Evolutionary conservation across 2,797 vertebrate genomes (phyloP).

Genomic region (Ctenopoma multispine): DNA sequence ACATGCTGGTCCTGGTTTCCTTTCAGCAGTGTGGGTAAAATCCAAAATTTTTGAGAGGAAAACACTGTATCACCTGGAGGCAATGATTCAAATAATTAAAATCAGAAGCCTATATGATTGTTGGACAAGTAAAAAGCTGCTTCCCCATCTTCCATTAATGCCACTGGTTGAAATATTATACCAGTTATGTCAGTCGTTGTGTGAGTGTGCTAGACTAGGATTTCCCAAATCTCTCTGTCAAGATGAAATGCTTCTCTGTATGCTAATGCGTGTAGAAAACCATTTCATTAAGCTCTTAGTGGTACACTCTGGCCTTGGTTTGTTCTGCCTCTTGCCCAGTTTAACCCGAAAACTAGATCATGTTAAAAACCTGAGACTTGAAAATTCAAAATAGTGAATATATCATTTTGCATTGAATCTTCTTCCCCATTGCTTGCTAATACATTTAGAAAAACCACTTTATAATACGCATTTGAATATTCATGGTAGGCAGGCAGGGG

Average conservation of each 20-base stretch:
- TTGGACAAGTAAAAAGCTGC: background rate
- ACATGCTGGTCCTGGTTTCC: conserved; percentile 14
- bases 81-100: background rate
- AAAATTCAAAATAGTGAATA: conserved; percentile 55
- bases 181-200: conserved; percentile 35
- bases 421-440: conserved; percentile 45
- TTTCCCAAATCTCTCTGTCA: conserved; percentile 12
- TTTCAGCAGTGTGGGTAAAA: conserved; percentile 26
- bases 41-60: conserved; percentile 16
- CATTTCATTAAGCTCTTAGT: conserved; percentile 50
- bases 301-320: conserved; percentile 35
- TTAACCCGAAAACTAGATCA: conserved; percentile 16
- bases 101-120: background rate
- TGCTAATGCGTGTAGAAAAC: conserved; percentile 37
- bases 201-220: background rate
- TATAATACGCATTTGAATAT: conserved; percentile 76
- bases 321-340: conserved; percentile 34
- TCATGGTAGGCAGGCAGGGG: conserved; percentile 67
- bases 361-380: background rate
- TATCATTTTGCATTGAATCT: conserved; percentile 40
- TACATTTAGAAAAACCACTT: conserved; percentile 73
- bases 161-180: conserved; percentile 3
- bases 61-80: conserved; percentile 9
- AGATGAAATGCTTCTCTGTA: conserved; percentile 16
- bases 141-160: background rate